Evolutionary conservation across 2,113 vertebrate genomes (phyloP).

Genomic region (Hypocryptadius cinnamomeus): DNA sequence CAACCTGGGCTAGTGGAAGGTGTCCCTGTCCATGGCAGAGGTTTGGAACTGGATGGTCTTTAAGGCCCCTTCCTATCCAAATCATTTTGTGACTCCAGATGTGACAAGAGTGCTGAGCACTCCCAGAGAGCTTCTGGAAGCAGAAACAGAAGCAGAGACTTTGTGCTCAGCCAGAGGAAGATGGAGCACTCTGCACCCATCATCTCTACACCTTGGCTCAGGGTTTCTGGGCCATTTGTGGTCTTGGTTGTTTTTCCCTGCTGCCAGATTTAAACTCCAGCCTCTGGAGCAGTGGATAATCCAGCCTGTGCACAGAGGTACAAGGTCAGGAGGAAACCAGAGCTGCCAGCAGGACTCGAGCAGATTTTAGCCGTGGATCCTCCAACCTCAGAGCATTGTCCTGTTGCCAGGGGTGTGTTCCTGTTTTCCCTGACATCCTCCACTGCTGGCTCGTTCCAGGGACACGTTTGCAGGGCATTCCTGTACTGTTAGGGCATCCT

Average conservation of each 20-base stretch:
- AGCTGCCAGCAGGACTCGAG: accelerated
- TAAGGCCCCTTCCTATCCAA: not conserved
- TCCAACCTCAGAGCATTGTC: not conserved
- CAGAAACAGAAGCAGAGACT: not conserved
- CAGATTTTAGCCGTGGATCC: not conserved
- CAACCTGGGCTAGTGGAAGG: accelerated
- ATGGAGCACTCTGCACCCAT: not conserved
- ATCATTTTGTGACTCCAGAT: not conserved
- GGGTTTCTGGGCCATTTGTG: not conserved
- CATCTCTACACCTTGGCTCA: accelerated
- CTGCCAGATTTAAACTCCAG: not conserved
- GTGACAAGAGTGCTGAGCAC: not conserved
- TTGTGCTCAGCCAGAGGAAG: not conserved
- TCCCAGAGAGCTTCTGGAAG: not conserved
- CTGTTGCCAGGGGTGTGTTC: not conserved
- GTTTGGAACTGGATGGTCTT: not conserved
- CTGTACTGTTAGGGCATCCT: not conserved
- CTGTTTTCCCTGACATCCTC: not conserved
- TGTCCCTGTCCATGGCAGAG: not conserved
- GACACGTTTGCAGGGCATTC: not conserved
- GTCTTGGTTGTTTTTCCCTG: not conserved
- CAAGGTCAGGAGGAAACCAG: not conserved
- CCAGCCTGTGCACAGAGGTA: accelerated
- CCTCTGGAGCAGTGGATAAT: not conserved
- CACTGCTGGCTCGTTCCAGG: not conserved